Evolutionary conservation across 2,113 vertebrate genomes (phyloP).

Genomic region (Erythrocercus mccallii): DNA sequence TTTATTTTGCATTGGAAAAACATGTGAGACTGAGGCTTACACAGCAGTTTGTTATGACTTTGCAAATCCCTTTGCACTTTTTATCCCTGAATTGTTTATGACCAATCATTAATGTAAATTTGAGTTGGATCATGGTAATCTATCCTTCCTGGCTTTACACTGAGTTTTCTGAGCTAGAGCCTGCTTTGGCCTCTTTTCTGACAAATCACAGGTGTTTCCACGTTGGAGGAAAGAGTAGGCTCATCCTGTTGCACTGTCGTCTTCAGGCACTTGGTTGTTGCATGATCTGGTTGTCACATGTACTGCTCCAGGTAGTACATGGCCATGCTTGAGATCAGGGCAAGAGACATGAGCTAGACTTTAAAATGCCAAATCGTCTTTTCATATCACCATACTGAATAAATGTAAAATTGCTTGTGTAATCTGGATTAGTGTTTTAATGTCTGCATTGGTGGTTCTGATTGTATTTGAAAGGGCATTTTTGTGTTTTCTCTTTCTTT

Average conservation of each 20-base stretch:
- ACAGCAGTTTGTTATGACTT: not conserved
- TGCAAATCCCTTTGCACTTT: not conserved
- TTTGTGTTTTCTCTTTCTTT: conserved; percentile 2
- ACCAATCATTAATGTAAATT: not conserved
- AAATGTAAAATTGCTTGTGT: not conserved
- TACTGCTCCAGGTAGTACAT: not conserved
- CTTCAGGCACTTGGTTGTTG: not conserved
- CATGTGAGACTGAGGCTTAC: not conserved
- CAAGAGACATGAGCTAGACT: not conserved
- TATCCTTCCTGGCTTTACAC: not conserved
- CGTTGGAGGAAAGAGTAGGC: not conserved
- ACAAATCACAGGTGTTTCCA: not conserved
- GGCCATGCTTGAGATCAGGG: not conserved
- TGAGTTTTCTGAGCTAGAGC: not conserved
- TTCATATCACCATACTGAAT: not conserved
- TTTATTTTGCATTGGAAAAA: not conserved
- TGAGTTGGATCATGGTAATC: not conserved
- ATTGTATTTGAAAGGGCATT: not conserved
- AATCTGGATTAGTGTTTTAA: not conserved
- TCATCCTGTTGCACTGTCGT: not conserved
- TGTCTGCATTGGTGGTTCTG: not conserved
- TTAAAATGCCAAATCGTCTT: not conserved
- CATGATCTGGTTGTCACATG: not conserved
- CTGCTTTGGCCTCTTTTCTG: not conserved
- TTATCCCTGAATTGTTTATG: not conserved